Percentiles rank a stretch among this genome's conserved stretches.
These are phyloP conservation scores for Bicyclus anynana DNA, from an alignment of 1,140 invertebrate genomes.

Conservation along the genomic window DNA sequence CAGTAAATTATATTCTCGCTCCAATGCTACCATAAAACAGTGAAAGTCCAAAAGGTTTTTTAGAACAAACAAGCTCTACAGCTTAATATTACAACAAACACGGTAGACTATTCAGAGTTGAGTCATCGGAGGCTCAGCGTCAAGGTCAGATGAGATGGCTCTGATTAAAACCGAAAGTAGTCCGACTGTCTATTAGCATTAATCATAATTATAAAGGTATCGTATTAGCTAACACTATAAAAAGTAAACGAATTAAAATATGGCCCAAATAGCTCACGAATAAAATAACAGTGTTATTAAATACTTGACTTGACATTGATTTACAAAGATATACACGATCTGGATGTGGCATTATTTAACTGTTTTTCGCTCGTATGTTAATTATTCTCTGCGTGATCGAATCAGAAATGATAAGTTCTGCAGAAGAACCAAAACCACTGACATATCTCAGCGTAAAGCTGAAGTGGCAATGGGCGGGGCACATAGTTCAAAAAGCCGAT, in stretches of 20 bases:
- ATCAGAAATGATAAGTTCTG: too few species aligned
- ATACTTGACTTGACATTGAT: too few species aligned
- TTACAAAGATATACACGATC: too few species aligned
- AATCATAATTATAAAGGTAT: conserved; percentile 16
- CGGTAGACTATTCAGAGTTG: conserved; percentile 13
- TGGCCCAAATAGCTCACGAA: too few species aligned
- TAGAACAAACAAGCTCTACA: background rate
- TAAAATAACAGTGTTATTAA: too few species aligned
- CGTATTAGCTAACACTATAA: background rate
- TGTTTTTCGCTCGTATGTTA: too few species aligned
- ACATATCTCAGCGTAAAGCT: too few species aligned
- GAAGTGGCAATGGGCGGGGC: too few species aligned
- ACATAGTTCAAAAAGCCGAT: too few species aligned
- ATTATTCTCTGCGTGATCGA: too few species aligned
- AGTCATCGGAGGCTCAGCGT: conserved; percentile 37
- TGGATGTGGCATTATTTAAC: too few species aligned
- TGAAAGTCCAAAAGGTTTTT: background rate
- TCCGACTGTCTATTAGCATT: conserved; percentile 14
- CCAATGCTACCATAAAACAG: background rate
- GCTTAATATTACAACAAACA: background rate
- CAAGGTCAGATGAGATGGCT: conserved; percentile 41
- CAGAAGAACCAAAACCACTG: too few species aligned
- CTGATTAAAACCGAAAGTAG: conserved; percentile 27
- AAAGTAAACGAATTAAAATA: background rate
- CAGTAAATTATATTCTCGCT: background rate